Evolutionary conservation across 2,113 vertebrate species (phyloP), one percentile per base, ranked within the genome.

Genomic region (Trichechus manatus): DNA sequence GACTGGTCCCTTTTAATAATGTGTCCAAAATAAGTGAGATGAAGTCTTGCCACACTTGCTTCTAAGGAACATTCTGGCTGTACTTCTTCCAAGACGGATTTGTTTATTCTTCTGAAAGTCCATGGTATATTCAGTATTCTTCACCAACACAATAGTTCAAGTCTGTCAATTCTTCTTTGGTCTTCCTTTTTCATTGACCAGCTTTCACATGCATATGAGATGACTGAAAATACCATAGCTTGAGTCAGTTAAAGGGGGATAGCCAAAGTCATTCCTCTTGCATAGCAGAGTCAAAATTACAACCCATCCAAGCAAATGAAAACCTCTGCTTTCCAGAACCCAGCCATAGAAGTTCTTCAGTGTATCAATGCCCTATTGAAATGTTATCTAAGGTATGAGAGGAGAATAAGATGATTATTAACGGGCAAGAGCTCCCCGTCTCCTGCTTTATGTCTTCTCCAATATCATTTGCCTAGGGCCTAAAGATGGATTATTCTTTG

Each of bases 381-480:
- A 61, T 5, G 3, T n/a, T 61, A 22, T 44, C 13, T 61, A 5
- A 22, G 42, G 82, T 3, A 33, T 11, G 44, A 56, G 64, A 47
- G 0, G 14, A 68, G 22, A 31, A 31, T 0, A 25, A n/a, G 27
- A 20, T 63, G 25, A 29, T 36, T 53, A 75, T 33, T 33, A 31
- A 6, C 4, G 42, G 25, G 27, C 6, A 50, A 42, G 50, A 80
- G 3, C 6, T 3, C 4, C 6, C 6, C 3, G 0, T 36, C 23
- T 79, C 31, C 44, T 31, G 17, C 27, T 74, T 83, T 93, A 20
- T 90, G 36, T 44, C 5, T 75, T 72, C 44, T 86, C 68, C 11
- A 36, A n/a, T 66, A 66, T 33, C 68, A 22, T n/a, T 84, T 56
- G 15, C 36, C 14, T 17, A 36, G n/a, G 25, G 4, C 10, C 83